Base-by-base conservation (phyloP, 2,113 vertebrate genomes). In the Saimiri boliviensis region DNA sequence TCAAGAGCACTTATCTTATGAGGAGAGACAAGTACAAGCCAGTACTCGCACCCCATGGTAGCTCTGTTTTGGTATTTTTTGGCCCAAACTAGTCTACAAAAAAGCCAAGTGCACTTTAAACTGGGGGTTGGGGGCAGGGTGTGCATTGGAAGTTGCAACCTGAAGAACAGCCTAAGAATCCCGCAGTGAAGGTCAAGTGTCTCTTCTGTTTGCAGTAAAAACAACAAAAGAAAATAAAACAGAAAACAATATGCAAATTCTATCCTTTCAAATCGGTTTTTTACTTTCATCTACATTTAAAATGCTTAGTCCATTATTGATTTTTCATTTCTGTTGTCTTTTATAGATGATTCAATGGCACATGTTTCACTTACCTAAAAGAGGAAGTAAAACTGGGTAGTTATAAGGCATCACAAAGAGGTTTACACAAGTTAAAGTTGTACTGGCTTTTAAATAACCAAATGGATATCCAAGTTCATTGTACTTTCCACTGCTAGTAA, bases 381-480 rank as follows among this genome's bases (percentile, higher is more conserved):
- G 94, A 12, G 99, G 99, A 96, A 99, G 99, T 93, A 99, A 98
- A 90, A 99, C 98, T 81, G 99, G 99, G 74, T 99, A 99, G 98
- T 99, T 99, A 98, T 99, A 99, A 98, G 99, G 99, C 99, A 99
- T 99, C 98, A 99, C 99, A 98, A 99, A 99, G 98, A 99, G 98
- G 98, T 99, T 99, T 97, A 99, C 99, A 97, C 99, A 99, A 96
- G 99, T 99, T 98, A 99, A 98, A 96, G 99, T 98, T 47, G 98
- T 99, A 98, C 99, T 99, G 95, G 99, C 99, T 98, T 99, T 99
- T 97, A 99, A 98, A 98, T 99, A 99, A 95, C 99, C 99, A 49
- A 99, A 99, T 0, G 99, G 99, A 95, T 99, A 98, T 84, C 99
- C 99, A 96, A 99, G 98, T 88, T 99, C 99, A 86, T 99, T 99